Base-by-base conservation (phyloP, 1,140 invertebrate species). In the Platyscapa corneri region DNA sequence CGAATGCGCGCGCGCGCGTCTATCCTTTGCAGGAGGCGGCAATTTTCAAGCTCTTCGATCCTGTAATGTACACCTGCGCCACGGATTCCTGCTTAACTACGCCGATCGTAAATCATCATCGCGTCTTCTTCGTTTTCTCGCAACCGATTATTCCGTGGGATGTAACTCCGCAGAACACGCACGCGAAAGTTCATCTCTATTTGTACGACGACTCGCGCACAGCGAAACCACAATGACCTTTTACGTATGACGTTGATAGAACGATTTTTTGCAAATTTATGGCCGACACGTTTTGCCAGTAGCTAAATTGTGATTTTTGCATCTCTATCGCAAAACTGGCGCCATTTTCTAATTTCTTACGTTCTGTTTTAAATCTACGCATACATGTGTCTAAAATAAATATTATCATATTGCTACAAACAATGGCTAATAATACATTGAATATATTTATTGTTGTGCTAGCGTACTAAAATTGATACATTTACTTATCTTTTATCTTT, bases 91-190 rank as follows among this genome's bases (percentile, higher is more conserved):
- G 75, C 30, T 64, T 74, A 78, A 84, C 65, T 37, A 49, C 18
- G 30, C 42, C 49, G 20, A 37, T 56, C 74, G 64, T 84, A 84
- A 78, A 84, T 84, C 82, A 84, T 78, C 16, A 1, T 76, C 23
- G 32, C 23, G 32, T 60, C 82, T 64, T 75, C 37, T 37, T 60
- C 32, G 18, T 65, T 53, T 64, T 60, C 77, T 75, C 82, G 82
- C 20, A 42, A 75, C 30, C 49, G 82, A 64, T 83, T 83, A 83
- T 65, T 83, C 60, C 72, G 14, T 53, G 42, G n/a, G 30, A 32
- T 67, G 34, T 67, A 74, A n/a, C 30, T n/a, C 75, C 3, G 3
- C 5, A 27, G 20, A 60, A 60, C 56, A 60, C 56, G 49, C 46
- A 34, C 70, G 42, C 37, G 46, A 76, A 34, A 53, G 14, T 34